A percentile compares a stretch with the other conserved stretches of the same genome.
These are phyloP conservation scores for Drosophila mimica DNA, from an alignment of 2,888 invertebrate genomes.

Conservation along the genomic window DNA sequence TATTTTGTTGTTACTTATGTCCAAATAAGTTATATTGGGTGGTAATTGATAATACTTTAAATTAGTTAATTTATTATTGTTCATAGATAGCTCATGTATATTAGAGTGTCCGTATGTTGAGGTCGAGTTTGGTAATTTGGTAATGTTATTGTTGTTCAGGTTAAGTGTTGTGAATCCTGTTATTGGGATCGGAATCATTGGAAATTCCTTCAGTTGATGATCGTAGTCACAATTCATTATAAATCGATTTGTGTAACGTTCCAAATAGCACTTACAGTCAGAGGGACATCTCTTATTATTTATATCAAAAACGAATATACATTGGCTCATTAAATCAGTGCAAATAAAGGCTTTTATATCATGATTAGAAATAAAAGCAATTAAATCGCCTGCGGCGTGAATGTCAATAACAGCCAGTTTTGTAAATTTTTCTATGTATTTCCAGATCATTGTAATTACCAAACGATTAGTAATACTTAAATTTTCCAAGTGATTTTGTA, in stretches of 20 bases:
- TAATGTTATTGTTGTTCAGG: slow-evolving; percentile 9
- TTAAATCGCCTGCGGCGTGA: accelerated
- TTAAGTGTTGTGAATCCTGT: neutral
- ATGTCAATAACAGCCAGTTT: neutral
- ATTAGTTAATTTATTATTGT: slow-evolving; percentile 3
- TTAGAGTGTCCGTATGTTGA: slow-evolving; percentile 13
- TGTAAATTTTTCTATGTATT: neutral
- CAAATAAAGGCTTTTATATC: neutral
- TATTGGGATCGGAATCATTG: too few relatives aligned
- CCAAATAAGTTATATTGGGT: slow-evolving; percentile 12
- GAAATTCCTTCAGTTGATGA: too few relatives aligned
- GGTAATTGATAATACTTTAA: slow-evolving; percentile 12
- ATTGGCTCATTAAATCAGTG: accelerated
- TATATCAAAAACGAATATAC: neutral
- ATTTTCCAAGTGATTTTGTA: neutral
- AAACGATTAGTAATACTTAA: accelerated
- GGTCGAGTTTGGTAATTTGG: slow-evolving; percentile 5
- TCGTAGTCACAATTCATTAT: too few relatives aligned
- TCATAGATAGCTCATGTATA: slow-evolving; percentile 12
- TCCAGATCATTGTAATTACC: neutral
- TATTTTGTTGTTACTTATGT: slow-evolving; percentile 34
- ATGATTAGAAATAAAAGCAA: neutral
- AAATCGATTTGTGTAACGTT: too few relatives aligned
- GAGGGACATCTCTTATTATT: neutral
- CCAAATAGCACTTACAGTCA: neutral